A percentile compares a stretch with the other conserved stretches of the same genome.
These are phyloP conservation scores for Ooceraea biroi DNA, from an alignment of 1,140 invertebrate species.

Conservation along the genomic window DNA sequence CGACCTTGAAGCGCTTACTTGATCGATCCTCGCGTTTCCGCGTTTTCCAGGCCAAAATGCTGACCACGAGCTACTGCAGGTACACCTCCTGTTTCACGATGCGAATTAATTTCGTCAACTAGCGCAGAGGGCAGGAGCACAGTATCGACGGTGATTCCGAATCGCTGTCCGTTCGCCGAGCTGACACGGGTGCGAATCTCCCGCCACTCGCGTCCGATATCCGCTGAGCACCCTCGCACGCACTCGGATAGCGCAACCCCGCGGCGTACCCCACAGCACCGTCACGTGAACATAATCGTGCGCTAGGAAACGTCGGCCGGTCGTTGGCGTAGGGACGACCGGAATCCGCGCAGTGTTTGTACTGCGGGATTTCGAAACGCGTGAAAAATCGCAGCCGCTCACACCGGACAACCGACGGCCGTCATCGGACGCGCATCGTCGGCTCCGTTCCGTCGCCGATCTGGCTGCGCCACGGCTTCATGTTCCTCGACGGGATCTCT, in stretches of 20 bases:
- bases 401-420: not conserved
- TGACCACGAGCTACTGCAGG: not conserved
- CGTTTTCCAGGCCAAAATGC: not conserved
- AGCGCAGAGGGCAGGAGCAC: not conserved
- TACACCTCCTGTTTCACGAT: not conserved
- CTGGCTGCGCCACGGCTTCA: not conserved
- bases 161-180: not conserved
- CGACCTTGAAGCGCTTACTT: conserved; percentile 47
- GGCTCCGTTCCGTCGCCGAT: not conserved
- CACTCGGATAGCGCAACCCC: conserved; percentile 17
- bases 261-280: conserved; percentile 9
- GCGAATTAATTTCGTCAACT: conserved; percentile 1
- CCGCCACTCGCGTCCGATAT: conserved; percentile 46
- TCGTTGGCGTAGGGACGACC: no score
- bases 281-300: conserved; percentile 68
- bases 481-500: not conserved
- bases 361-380: not conserved
- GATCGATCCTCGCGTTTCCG: conserved; percentile 40
- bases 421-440: conserved; percentile 34
- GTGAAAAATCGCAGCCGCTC: conserved; percentile 10
- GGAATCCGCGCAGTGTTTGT: no score
- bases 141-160: not conserved
- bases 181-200: conserved; percentile 35
- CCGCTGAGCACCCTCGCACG: conserved; percentile 19
- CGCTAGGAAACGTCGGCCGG: not conserved